These are phyloP conservation scores for Calameuta pallipes DNA, from an alignment of 2,888 invertebrate genomes.

Conservation along the genomic window DNA sequence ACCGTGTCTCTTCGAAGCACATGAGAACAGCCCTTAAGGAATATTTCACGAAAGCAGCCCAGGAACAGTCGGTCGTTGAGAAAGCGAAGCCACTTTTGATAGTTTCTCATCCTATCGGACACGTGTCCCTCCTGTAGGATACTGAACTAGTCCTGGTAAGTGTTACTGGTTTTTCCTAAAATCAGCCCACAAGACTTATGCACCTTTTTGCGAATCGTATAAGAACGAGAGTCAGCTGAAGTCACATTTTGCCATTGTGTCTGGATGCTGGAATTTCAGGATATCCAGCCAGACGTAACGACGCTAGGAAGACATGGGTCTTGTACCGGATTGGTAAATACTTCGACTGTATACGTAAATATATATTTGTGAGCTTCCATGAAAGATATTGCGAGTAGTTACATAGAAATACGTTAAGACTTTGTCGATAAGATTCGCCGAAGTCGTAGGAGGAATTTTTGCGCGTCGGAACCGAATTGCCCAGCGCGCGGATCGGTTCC, in stretches of 20 bases:
- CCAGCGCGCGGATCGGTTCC: constrained; percentile 42
- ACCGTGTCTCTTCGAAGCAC: neutral
- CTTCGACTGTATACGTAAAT: neutral
- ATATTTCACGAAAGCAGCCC: neutral
- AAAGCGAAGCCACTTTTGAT: neutral
- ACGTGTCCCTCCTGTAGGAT: neutral
- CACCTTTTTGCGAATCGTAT: neutral
- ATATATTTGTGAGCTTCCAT: neutral
- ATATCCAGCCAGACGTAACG: neutral
- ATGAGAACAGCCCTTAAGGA: neutral
- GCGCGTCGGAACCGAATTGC: neutral
- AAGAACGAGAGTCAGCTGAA: neutral
- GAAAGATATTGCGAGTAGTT: neutral
- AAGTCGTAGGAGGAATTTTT: neutral
- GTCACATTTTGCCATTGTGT: neutral
- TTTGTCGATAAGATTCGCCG: neutral
- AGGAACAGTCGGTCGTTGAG: neutral
- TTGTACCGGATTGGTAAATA: neutral
- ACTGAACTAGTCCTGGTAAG: neutral
- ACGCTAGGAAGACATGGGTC: neutral
- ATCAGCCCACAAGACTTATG: neutral
- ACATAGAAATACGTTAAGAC: neutral
- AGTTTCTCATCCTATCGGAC: neutral
- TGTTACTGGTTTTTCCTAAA: neutral
- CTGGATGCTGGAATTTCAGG: neutral